These are phyloP conservation scores for Bimastos eiseni DNA, from an alignment of 2,888 invertebrate genomes.

Conservation along the genomic window DNA sequence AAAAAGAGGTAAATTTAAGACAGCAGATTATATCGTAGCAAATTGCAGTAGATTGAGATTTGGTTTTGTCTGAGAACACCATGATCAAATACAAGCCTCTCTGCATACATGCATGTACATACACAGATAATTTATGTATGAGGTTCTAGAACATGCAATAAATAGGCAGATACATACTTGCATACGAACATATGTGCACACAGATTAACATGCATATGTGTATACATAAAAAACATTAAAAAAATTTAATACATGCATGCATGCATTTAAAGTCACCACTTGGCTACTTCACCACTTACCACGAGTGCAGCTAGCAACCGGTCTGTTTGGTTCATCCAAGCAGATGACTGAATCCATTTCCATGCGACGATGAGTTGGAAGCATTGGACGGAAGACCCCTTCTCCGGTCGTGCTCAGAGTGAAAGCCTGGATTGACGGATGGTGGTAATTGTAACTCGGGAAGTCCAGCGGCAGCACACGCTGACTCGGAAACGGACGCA, in stretches of 20 bases:
- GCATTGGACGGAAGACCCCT: conserved; percentile 56
- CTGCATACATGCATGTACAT: no score
- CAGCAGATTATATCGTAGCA: no score
- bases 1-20: no score
- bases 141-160: no score
- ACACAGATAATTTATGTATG: no score
- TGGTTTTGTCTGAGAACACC: no score
- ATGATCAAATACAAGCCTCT: neutral
- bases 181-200: no score
- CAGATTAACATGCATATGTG: no score
- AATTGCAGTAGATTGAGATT: no score
- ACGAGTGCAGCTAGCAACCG: neutral
- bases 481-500: conserved; percentile 47
- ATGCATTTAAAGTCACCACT: neutral
- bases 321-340: neutral
- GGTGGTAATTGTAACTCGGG: conserved; percentile 57
- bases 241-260: neutral
- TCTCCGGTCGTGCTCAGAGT: conserved; percentile 58
- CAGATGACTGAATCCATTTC: conserved; percentile 58
- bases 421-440: conserved; percentile 53
- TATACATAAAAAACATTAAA: no score
- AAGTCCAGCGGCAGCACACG: conserved; percentile 52
- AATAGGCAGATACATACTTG: no score
- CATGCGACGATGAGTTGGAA: conserved; percentile 59
- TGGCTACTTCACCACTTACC: neutral